Percentiles rank a stretch among this genome's conserved stretches.
phyloP scores from a whole-genome alignment of 2,113 vertebrate genomes.

The Corydoras maculifer region DNA sequence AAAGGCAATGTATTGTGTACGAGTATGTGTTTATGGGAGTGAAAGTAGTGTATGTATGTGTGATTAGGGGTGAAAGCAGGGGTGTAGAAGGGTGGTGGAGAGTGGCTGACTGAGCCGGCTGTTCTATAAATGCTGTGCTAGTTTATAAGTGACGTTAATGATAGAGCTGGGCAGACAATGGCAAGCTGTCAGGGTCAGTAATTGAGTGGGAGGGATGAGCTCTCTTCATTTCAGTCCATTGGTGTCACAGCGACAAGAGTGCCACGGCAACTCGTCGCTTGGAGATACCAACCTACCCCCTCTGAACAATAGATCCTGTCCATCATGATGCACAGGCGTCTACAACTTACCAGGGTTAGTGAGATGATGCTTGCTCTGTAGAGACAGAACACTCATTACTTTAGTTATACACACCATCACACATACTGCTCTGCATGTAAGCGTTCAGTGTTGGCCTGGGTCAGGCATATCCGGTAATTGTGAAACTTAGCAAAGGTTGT shows the following conservation, averaged over 20 bases:
- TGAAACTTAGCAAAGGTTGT: no score
- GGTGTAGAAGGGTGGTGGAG: slow-evolving; percentile 30
- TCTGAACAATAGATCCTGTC: slow-evolving; percentile 37
- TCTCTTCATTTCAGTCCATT: slow-evolving; percentile 51
- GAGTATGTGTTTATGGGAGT: slow-evolving; percentile 22
- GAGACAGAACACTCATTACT: no score
- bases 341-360: no score
- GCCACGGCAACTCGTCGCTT: slow-evolving; percentile 40
- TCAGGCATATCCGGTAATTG: no score
- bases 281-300: slow-evolving; percentile 42
- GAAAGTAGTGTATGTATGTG: slow-evolving; percentile 9
- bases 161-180: slow-evolving; percentile 51
- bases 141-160: slow-evolving; percentile 57
- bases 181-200: slow-evolving; percentile 56
- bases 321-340: no score
- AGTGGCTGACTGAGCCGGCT: slow-evolving; percentile 39
- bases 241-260: slow-evolving; percentile 48
- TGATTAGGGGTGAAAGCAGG: neutral
- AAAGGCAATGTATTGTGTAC: neutral
- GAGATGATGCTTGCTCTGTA: no score
- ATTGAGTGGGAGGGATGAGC: slow-evolving; percentile 55
- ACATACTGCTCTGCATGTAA: no score
- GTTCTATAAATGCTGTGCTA: slow-evolving; percentile 50
- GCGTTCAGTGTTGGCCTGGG: no score
- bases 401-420: no score